Base-by-base conservation (phyloP, 2,797 vertebrate species). In the Malacoctenus gilli region DNA sequence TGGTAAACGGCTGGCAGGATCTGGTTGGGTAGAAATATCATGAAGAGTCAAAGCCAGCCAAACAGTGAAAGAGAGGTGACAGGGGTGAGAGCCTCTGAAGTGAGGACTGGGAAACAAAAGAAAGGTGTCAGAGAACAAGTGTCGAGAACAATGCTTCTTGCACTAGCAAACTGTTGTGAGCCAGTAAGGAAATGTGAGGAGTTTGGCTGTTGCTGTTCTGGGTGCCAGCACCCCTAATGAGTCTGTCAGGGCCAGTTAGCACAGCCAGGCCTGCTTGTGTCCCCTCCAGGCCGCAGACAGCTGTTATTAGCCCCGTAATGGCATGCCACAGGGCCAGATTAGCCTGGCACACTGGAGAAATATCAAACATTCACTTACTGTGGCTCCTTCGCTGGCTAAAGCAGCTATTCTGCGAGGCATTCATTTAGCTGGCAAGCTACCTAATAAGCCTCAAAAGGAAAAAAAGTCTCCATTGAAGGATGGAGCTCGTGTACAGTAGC, bases 221-320 rank as follows among this genome's bases (percentile, higher is more conserved):
- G 84, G 83, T 90, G 90, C 90, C 91, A 90, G 87, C 77, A 42
- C 82, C 87, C 74, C 89, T 92, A 92, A 92, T 92, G 91, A 92
- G 89, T 87, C 90, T 92, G 91, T 92, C 91, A 92, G 89, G 87
- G 85, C 87, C 85, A 83, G 89, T 92, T 92, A 92, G 85, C 67
- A 68, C 77, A 84, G 82, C 86, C 79, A 69, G 80, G 70, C 60
- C 81, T 73, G 69, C 77, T 76, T 75, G 80, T 81, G 84, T 84
- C 89, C 88, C 79, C 84, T 86, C 80, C 77, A 77, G 87, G 85
- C 89, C 81, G 71, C 80, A 86, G 91, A 92, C 91, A 92, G 89
- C 89, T 90, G 91, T 92, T 91, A 92, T 92, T 92, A 92, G 91
- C 88, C 84, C 84, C 73, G 77, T 92, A 92, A 92, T 92, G 87